These are phyloP conservation scores for Ciconia maguari DNA, from an alignment of 2,113 vertebrate genomes.

Conservation along the genomic window DNA sequence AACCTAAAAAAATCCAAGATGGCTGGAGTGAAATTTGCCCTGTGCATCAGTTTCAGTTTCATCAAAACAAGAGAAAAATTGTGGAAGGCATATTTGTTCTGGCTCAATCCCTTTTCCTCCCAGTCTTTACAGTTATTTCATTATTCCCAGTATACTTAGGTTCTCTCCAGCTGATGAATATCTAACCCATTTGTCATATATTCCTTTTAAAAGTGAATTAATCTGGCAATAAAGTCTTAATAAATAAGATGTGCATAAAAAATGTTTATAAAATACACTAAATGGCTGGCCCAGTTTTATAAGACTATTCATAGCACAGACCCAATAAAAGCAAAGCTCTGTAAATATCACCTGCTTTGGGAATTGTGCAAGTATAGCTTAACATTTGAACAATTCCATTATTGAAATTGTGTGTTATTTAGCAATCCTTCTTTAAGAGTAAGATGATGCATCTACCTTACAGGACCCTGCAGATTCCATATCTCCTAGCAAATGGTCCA, in stretches of 20 bases:
- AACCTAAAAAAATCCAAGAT: not conserved
- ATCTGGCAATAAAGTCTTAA: not conserved
- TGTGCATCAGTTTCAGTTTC: conserved; percentile 5
- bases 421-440: not conserved
- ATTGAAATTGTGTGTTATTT: not conserved
- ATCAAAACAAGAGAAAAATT: not conserved
- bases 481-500: not conserved
- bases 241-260: not conserved
- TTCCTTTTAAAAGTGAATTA: not conserved
- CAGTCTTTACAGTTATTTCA: not conserved
- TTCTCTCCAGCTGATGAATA: not conserved
- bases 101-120: not conserved
- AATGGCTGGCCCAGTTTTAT: not conserved
- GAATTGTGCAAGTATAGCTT: not conserved
- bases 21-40: not conserved
- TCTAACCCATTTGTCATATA: not conserved
- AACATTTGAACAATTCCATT: not conserved
- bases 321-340: not conserved
- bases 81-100: not conserved
- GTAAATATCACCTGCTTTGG: not conserved
- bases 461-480: not conserved
- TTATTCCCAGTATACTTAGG: not conserved
- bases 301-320: not conserved
- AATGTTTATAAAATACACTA: not conserved
- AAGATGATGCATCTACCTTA: not conserved